Base-by-base conservation (phyloP, 2,888 invertebrate species). In the Acanthosepion esculentum region DNA sequence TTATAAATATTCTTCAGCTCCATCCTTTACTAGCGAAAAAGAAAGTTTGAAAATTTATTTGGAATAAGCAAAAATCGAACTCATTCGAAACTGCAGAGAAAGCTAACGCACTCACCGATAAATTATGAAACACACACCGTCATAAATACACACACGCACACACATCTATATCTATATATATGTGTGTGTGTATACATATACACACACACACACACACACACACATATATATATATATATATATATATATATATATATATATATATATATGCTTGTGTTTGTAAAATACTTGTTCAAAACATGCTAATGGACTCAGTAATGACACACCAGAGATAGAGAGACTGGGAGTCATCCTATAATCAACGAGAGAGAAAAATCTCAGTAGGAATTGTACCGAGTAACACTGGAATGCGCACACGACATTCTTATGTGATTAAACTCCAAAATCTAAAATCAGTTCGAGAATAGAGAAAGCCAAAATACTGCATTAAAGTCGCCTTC, bases 341-440 rank as follows among this genome's bases (percentile, higher is more conserved):
- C n/a, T n/a, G 10, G 8, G 15, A n/a, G 78, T 12, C 12, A 78
- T n/a, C 12, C n/a, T n/a, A 78, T 78, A 78, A 78, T 78, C 78
- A 78, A 33, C 10, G n/a, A 12, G 5, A 33, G 7, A 78, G n/a
- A 33, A 78, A 33, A n/a, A 78, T 78, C 78, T n/a, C 78, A 78
- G 78, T 78, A 12, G n/a, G 78, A 78, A 78, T 33, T n/a, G 23
- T 78, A 78, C 78, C 78, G 33, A 18, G 78, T 78, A 78, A 78
- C 78, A 78, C n/a, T 78, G 78, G 78, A 33, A 78, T 33, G 18
- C n/a, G 78, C n/a, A 15, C n/a, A n/a, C n/a, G 78, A n/a, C n/a
- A n/a, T 78, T 78, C 78, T 78, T 78, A n/a, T 59, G 59, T 59
- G 59, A 59, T 78, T 78, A 78, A 78, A 78, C n/a, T 78, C 78